These are phyloP conservation scores for Threskiornis aethiopicus DNA, from an alignment of 2,797 vertebrate genomes.

Conservation along the genomic window DNA sequence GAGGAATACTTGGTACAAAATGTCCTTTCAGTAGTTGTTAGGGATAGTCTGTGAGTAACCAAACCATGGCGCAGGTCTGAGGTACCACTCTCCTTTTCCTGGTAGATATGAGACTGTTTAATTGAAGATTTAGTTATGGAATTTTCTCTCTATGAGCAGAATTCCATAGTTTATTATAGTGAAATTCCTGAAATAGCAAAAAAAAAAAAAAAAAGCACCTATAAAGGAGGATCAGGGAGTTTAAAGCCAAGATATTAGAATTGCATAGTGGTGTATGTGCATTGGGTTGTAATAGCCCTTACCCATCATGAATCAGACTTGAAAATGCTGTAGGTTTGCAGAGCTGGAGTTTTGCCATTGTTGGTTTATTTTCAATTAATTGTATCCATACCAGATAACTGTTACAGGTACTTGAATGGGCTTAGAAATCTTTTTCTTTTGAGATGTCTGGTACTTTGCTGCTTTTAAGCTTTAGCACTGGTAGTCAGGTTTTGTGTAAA, in stretches of 20 bases:
- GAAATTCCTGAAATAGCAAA: conserved; percentile 56
- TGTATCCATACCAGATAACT: neutral
- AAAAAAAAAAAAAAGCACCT: neutral
- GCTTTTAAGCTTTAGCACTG: neutral
- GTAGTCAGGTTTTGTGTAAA: neutral
- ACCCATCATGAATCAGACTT: neutral
- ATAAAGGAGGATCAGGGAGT: neutral
- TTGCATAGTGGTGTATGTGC: neutral
- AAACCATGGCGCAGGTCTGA: neutral
- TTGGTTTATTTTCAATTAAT: neutral
- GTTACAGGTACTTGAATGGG: neutral
- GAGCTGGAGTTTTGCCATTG: neutral
- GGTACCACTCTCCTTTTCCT: neutral
- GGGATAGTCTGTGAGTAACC: neutral
- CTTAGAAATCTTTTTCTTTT: neutral
- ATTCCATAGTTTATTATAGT: conserved; percentile 55
- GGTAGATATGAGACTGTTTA: conserved; percentile 14
- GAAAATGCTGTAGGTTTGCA: neutral
- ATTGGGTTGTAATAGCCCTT: neutral
- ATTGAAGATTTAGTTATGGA: conserved; percentile 33
- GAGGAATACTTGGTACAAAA: neutral
- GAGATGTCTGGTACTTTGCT: neutral
- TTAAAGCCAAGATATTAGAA: conserved; percentile 7
- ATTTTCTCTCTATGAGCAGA: conserved; percentile 12
- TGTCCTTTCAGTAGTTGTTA: neutral